phyloP scores from a whole-genome alignment of 2,888 invertebrate species.

The Polydrusus cervinus region DNA sequence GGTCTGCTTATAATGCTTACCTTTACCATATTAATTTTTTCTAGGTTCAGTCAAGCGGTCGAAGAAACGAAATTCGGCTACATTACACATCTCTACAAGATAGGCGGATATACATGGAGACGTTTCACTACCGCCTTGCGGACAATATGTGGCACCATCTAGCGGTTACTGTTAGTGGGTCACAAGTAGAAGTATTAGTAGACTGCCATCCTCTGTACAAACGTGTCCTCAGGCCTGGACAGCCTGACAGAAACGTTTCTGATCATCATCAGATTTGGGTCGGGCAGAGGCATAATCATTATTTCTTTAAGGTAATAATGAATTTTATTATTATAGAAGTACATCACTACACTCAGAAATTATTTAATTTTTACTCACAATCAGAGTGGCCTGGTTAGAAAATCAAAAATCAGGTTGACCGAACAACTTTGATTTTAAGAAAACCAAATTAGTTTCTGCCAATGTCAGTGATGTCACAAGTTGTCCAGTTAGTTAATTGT shows the following conservation, averaged over 20 bases:
- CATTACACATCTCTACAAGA: slow-evolving; percentile 83
- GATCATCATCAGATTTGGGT: slow-evolving; percentile 87
- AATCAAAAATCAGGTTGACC: no score
- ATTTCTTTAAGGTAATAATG: slow-evolving; percentile 85
- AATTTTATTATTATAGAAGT: neutral
- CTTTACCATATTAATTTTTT: no score
- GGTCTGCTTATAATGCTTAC: no score
- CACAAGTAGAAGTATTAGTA: slow-evolving; percentile 85
- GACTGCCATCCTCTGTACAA: slow-evolving; percentile 92
- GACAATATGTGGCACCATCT: slow-evolving; percentile 92
- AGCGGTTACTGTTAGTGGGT: slow-evolving; percentile 88
- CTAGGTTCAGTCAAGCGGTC: slow-evolving; percentile 90
- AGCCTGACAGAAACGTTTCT: slow-evolving; percentile 84
- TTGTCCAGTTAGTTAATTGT: no score
- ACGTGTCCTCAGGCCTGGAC: slow-evolving; percentile 81
- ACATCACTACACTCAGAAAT: no score
- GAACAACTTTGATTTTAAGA: no score
- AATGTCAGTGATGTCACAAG: no score
- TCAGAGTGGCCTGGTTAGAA: no score
- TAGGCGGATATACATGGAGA: slow-evolving; percentile 78
- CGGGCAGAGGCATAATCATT: slow-evolving; percentile 91
- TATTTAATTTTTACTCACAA: no score
- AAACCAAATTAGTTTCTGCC: no score
- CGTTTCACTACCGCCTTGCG: slow-evolving; percentile 90
- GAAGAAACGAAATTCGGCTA: slow-evolving; percentile 88